Evolutionary conservation across 2,113 vertebrate genomes (phyloP).

Genomic region (Motacilla alba): DNA sequence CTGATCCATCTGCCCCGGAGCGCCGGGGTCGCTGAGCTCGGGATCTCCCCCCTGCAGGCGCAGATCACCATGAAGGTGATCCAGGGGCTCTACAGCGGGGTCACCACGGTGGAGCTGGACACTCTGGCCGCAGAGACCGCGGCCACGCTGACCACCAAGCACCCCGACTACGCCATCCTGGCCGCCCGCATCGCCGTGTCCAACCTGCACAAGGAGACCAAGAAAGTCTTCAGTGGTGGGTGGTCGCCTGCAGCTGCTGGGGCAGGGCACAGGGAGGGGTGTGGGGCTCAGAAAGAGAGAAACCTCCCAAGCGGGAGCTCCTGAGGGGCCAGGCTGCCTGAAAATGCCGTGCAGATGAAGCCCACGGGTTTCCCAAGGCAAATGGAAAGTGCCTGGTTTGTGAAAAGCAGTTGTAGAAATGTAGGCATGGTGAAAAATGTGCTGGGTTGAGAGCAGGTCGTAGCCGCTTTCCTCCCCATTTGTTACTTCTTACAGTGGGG

Average conservation of each 20-base stretch:
- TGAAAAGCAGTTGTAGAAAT: neutral
- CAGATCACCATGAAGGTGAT: conserved; percentile 99
- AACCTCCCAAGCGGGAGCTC: neutral
- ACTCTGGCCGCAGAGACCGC: conserved; percentile 92
- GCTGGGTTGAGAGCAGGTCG: neutral
- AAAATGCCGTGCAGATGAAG: neutral
- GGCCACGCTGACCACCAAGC: conserved; percentile 93
- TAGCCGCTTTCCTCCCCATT: neutral
- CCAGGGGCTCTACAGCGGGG: conserved; percentile 92
- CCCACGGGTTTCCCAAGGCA: neutral
- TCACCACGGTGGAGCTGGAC: conserved; percentile 93
- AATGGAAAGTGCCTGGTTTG: neutral
- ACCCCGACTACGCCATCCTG: conserved; percentile 93
- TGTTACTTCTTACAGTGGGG: neutral
- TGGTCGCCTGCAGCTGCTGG: neutral
- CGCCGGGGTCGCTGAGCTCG: neutral
- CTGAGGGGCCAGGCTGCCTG: neutral
- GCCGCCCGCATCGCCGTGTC: conserved; percentile 95
- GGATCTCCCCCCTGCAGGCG: conserved; percentile 69
- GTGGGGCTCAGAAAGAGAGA: rapidly evolving
- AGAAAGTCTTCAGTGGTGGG: conserved; percentile 96
- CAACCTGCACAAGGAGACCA: conserved; percentile 96
- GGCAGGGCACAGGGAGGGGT: neutral
- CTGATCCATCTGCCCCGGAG: rapidly evolving
- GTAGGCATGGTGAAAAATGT: neutral